Evolutionary conservation across 2,888 invertebrate genomes (phyloP).

Genomic region (Troides helena): DNA sequence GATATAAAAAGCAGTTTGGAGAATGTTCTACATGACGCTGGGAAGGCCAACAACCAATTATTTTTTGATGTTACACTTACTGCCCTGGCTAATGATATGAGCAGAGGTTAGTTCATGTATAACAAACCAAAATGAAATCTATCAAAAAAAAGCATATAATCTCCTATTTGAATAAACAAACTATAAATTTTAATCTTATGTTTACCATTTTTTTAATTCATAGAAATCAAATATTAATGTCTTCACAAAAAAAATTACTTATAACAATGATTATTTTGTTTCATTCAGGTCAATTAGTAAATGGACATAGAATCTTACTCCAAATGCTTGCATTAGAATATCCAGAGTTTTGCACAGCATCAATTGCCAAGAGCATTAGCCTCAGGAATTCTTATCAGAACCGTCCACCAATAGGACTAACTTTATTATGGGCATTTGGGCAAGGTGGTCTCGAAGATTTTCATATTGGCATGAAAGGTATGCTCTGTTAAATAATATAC

Average conservation of each 20-base stretch:
- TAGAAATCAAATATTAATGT: not conserved
- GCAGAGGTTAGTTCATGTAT: slow-evolving; percentile 78
- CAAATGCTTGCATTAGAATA: slow-evolving; percentile 84
- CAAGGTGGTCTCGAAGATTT: slow-evolving; percentile 85
- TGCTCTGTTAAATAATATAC: not conserved
- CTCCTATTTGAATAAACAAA: not conserved
- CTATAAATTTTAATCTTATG: not conserved
- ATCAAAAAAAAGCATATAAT: not conserved
- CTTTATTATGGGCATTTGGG: slow-evolving; percentile 88
- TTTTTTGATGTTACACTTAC: slow-evolving; percentile 87
- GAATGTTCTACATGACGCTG: slow-evolving; percentile 79
- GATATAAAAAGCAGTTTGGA: slow-evolving; percentile 67
- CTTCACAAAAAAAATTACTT: not conserved
- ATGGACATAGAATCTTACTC: slow-evolving; percentile 86
- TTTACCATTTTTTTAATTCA: not conserved
- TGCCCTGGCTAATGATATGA: slow-evolving; percentile 86
- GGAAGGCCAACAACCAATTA: slow-evolving; percentile 81
- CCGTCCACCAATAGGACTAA: slow-evolving; percentile 85
- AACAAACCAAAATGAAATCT: too few relatives aligned
- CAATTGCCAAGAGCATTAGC: slow-evolving; percentile 82
- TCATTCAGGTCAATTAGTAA: slow-evolving; percentile 72
- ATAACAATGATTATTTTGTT: slow-evolving; percentile 5
- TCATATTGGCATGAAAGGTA: slow-evolving; percentile 84
- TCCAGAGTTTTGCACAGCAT: slow-evolving; percentile 82
- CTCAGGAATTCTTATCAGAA: slow-evolving; percentile 89